Percentiles rank a stretch among this genome's conserved stretches.
Conservation (phyloP, 2,797 vertebrate species). For the Neosilurus mollespiculum region DNA sequence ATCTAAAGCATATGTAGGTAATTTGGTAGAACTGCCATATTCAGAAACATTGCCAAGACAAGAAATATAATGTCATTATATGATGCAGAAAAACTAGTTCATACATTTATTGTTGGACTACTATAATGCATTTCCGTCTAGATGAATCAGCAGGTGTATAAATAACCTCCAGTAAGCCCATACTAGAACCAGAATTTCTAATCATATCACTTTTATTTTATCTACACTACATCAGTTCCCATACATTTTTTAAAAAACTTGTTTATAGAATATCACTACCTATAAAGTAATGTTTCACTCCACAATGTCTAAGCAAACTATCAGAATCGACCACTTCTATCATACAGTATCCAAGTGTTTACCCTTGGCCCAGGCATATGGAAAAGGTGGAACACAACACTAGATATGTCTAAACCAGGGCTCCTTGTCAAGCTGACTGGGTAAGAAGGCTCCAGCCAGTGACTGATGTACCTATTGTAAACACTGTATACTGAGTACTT, state of each 20-base stretch:
- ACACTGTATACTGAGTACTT: not conserved
- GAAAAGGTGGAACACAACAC: not conserved
- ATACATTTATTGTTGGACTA: not conserved
- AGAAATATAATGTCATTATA: conserved; percentile 3
- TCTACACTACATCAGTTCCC: not conserved
- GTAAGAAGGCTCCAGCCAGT: not conserved
- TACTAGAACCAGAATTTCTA: not conserved
- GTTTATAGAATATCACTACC: not conserved
- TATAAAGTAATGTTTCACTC: not conserved
- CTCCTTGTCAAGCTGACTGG: not conserved
- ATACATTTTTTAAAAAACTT: not conserved
- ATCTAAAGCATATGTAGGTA: not conserved
- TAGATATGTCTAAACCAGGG: not conserved
- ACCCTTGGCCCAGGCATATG: not conserved
- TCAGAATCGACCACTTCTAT: not conserved
- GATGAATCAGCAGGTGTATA: conserved; percentile 7
- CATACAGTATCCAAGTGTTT: not conserved
- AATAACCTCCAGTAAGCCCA: conserved; percentile 7
- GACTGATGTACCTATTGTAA: not conserved
- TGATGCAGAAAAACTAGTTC: not conserved
- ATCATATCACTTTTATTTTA: not conserved
- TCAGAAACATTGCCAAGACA: not conserved
- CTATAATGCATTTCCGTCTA: not conserved
- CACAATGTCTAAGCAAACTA: not conserved
- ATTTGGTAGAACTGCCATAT: not conserved